phyloP scores from a whole-genome alignment of 2,113 vertebrate genomes.

The Camelus bactrianus region DNA sequence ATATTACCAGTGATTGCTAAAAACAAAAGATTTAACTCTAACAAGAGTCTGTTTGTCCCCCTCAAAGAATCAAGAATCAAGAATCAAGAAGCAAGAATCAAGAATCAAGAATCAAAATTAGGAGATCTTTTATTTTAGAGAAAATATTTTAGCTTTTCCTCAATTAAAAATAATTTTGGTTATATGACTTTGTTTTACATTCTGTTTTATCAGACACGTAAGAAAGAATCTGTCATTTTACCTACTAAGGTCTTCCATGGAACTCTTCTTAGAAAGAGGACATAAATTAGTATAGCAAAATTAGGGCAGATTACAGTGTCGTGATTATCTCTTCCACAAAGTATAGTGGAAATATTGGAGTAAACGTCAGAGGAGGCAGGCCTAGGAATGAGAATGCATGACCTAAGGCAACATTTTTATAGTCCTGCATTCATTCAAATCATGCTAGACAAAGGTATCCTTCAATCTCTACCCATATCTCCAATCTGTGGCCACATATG shows the following conservation, averaged over 20 bases:
- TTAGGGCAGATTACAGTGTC: neutral
- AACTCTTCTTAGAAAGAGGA: neutral
- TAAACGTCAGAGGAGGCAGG: neutral
- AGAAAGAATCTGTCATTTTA: neutral
- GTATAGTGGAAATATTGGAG: neutral
- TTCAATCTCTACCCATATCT: neutral
- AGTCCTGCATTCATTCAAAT: neutral
- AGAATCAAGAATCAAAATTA: neutral
- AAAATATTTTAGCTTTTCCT: conserved; percentile 16
- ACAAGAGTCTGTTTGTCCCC: neutral
- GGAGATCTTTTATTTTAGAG: neutral
- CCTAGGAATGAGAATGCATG: neutral
- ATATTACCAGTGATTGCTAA: neutral
- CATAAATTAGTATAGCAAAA: neutral
- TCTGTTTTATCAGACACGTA: neutral
- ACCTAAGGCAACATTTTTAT: neutral
- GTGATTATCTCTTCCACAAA: neutral
- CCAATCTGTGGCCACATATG: neutral
- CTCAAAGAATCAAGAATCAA: neutral
- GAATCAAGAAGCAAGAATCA: no score
- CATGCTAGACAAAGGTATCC: neutral
- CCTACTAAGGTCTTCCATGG: neutral
- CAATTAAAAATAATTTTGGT: neutral
- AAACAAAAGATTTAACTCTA: neutral
- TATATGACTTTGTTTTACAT: neutral